Percentiles rank a stretch among this genome's conserved stretches.
Evolutionary conservation across 1,140 invertebrate species (phyloP).

Genomic region (Drosophila littoralis): DNA sequence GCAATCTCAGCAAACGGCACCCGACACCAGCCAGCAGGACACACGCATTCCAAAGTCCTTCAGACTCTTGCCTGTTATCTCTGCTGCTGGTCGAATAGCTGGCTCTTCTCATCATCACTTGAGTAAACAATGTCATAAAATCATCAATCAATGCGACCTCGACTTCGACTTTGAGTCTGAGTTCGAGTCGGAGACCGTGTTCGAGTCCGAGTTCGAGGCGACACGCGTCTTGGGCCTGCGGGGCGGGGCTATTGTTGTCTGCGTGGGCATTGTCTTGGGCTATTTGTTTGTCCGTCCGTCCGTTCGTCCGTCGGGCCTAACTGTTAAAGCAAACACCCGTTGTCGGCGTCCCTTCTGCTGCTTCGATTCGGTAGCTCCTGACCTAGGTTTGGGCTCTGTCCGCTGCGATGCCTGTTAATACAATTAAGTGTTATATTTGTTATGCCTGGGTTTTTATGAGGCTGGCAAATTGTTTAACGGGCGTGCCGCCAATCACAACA

Average conservation of each 20-base stretch:
- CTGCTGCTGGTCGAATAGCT: slow-evolving; percentile 8
- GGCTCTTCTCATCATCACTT: slow-evolving; percentile 74
- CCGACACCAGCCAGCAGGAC: slow-evolving; percentile 14
- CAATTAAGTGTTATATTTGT: slow-evolving; percentile 82
- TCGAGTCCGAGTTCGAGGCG: not conserved
- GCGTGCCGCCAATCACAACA: slow-evolving; percentile 73
- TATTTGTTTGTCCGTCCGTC: slow-evolving; percentile 34
- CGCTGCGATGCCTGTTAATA: slow-evolving; percentile 59
- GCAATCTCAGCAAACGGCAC: slow-evolving; percentile 29
- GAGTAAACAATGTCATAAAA: slow-evolving; percentile 83
- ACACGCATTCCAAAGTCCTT: not conserved
- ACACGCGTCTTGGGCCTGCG: not conserved
- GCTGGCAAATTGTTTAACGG: slow-evolving; percentile 76
- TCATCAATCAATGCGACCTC: slow-evolving; percentile 70
- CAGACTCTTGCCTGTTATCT: slow-evolving; percentile 10
- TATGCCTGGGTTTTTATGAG: slow-evolving; percentile 67
- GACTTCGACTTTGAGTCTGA: slow-evolving; percentile 5
- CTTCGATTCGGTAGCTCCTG: slow-evolving; percentile 17
- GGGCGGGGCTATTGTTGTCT: not conserved
- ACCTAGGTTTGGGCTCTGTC: slow-evolving; percentile 9
- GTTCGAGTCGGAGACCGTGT: not conserved
- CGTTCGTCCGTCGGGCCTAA: slow-evolving; percentile 8
- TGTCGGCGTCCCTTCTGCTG: not conserved
- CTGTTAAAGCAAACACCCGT: slow-evolving; percentile 41
- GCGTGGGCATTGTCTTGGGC: slow-evolving; percentile 27